phyloP scores from a whole-genome alignment of 2,113 vertebrate genomes.

The Barnardius zonarius region DNA sequence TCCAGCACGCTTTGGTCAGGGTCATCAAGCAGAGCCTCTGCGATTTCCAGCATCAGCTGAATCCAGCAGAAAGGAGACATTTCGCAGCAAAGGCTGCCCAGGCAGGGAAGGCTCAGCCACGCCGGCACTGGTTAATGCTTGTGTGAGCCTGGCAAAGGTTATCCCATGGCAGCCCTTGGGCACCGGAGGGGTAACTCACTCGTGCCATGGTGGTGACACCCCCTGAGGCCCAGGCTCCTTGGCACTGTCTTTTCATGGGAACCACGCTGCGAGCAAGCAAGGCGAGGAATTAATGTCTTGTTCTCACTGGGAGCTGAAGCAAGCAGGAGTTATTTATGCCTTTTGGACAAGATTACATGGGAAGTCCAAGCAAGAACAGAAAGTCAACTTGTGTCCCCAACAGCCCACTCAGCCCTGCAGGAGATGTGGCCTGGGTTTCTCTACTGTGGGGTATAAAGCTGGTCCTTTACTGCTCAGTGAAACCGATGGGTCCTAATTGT shows the following conservation, averaged over 20 bases:
- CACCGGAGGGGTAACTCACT: not conserved
- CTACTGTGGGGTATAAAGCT: not conserved
- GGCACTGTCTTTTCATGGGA: not conserved
- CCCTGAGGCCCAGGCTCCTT: not conserved
- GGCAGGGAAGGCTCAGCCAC: not conserved
- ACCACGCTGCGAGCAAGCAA: rapidly evolving
- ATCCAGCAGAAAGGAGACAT: not conserved
- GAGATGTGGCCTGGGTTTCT: not conserved
- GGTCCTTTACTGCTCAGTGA: not conserved
- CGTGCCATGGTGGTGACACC: rapidly evolving
- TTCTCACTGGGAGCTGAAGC: not conserved
- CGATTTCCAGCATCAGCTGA: not conserved
- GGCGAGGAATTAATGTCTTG: not conserved
- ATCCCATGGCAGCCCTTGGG: not conserved
- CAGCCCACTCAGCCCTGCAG: not conserved
- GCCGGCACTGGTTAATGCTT: not conserved
- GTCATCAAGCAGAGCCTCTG: not conserved
- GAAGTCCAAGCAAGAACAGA: not conserved
- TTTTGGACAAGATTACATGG: not conserved
- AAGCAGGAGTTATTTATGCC: not conserved
- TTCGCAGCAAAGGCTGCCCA: not conserved
- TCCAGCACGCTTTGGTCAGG: constrained; percentile 18
- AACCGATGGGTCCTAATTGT: not conserved
- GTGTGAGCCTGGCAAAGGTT: not conserved
- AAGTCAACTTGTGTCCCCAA: not conserved